phyloP scores from a whole-genome alignment of 1,140 invertebrate genomes.

The Oedothorax gibbosus region DNA sequence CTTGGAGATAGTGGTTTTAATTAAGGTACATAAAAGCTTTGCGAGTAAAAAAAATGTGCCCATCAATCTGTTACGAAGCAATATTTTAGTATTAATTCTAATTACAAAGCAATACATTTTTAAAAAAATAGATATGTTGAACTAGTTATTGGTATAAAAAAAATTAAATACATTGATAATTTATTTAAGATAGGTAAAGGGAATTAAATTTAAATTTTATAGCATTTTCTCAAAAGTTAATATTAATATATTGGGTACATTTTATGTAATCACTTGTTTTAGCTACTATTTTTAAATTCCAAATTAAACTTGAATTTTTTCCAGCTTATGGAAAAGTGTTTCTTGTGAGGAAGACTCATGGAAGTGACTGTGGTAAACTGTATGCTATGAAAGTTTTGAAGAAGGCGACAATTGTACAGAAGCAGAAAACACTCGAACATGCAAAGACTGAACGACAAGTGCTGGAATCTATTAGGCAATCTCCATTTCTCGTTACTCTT shows the following conservation, averaged over 20 bases:
- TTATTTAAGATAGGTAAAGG: too few relatives aligned
- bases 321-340: conserved; percentile 95
- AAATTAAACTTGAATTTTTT: conserved; percentile 66
- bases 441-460: conserved; percentile 91
- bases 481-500: conserved; percentile 91
- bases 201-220: too few relatives aligned
- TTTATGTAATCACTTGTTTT: not conserved
- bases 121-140: too few relatives aligned
- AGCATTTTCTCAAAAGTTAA: too few relatives aligned
- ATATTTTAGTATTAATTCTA: too few relatives aligned
- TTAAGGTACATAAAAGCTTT: too few relatives aligned
- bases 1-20: too few relatives aligned
- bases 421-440: conserved; percentile 93
- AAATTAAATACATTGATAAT: too few relatives aligned
- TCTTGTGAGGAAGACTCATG: conserved; percentile 84
- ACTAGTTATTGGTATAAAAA: too few relatives aligned
- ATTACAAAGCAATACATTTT: too few relatives aligned
- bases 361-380: conserved; percentile 81
- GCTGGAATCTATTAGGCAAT: conserved; percentile 86
- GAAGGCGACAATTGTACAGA: conserved; percentile 89
- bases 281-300: not conserved
- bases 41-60: too few relatives aligned
- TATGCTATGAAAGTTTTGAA: conserved; percentile 97
- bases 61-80: too few relatives aligned
- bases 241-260: not conserved